phyloP scores from a whole-genome alignment of 1,140 invertebrate genomes.

The Leptinotarsa undecemlineata region DNA sequence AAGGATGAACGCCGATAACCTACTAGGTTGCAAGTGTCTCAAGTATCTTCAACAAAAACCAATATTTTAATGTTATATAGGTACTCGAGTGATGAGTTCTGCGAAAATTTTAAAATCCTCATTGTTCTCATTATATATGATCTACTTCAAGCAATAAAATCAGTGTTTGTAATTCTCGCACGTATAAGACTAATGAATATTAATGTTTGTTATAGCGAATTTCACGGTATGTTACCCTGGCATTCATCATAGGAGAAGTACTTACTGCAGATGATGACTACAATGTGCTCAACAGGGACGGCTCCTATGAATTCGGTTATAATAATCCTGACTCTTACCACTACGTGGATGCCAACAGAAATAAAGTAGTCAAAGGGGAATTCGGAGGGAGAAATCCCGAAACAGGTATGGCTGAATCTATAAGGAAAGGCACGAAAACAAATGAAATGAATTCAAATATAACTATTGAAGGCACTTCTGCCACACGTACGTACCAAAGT shows the following conservation, averaged over 20 bases:
- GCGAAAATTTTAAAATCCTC: too few relatives aligned
- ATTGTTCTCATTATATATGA: too few relatives aligned
- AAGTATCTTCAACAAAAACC: too few relatives aligned
- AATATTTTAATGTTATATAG: too few relatives aligned
- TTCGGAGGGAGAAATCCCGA: slow-evolving; percentile 68
- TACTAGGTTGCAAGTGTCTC: too few relatives aligned
- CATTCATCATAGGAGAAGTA: slow-evolving; percentile 18
- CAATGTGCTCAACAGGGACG: slow-evolving; percentile 59
- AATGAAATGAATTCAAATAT: background rate
- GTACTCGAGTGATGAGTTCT: too few relatives aligned
- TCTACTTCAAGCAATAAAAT: too few relatives aligned
- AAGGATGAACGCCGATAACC: too few relatives aligned
- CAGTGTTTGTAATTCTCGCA: too few relatives aligned
- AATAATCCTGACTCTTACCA: slow-evolving; percentile 70
- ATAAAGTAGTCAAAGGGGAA: slow-evolving; percentile 65
- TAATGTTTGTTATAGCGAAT: background rate
- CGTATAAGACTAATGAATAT: too few relatives aligned
- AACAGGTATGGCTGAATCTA: slow-evolving; percentile 53
- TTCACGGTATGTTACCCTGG: slow-evolving; percentile 10
- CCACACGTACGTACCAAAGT: too few relatives aligned
- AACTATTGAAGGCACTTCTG: too few relatives aligned
- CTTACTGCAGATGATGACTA: slow-evolving; percentile 47
- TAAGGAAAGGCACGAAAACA: background rate
- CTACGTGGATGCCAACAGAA: slow-evolving; percentile 62
- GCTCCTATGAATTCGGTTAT: slow-evolving; percentile 69